Percentiles rank a stretch among this genome's conserved stretches.
These are phyloP conservation scores for Diuraphis noxia DNA, from an alignment of 1,140 invertebrate genomes.

Conservation along the genomic window DNA sequence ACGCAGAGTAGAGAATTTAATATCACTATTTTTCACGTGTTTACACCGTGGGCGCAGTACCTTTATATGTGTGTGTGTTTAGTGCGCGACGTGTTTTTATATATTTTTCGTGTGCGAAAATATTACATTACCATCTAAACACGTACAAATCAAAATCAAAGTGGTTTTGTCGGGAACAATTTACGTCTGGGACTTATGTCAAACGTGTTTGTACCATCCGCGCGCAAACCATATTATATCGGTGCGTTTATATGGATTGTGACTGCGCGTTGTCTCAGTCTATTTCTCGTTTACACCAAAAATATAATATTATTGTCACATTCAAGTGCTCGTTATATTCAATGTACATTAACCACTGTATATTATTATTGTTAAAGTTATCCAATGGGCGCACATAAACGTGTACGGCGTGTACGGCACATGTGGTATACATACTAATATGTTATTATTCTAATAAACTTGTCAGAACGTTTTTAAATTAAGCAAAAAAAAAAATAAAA, in stretches of 20 bases:
- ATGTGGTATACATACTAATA: too few species aligned
- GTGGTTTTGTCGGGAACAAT: not conserved
- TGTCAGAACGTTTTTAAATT: not conserved
- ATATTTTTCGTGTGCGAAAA: not conserved
- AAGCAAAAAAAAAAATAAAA: too few species aligned
- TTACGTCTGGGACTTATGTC: not conserved
- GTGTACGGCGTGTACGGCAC: too few species aligned
- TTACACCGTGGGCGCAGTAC: not conserved
- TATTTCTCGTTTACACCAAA: not conserved
- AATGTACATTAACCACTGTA: not conserved
- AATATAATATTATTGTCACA: slow-evolving; percentile 1
- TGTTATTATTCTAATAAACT: too few species aligned
- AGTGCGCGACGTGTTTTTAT: not conserved
- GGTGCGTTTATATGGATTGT: not conserved
- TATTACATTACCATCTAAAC: not conserved
- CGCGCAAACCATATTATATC: not conserved
- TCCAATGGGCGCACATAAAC: not conserved
- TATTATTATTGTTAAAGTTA: not conserved
- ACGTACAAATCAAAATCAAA: slow-evolving; percentile 36
- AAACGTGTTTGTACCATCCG: not conserved
- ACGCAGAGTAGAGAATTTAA: not conserved
- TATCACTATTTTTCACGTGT: not conserved
- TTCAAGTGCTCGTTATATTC: not conserved
- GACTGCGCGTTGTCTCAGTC: not conserved
- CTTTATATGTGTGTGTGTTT: too few species aligned